Evolutionary conservation across 2,113 vertebrate species (phyloP).

Genomic region (Aspidoscelis tigris): DNA sequence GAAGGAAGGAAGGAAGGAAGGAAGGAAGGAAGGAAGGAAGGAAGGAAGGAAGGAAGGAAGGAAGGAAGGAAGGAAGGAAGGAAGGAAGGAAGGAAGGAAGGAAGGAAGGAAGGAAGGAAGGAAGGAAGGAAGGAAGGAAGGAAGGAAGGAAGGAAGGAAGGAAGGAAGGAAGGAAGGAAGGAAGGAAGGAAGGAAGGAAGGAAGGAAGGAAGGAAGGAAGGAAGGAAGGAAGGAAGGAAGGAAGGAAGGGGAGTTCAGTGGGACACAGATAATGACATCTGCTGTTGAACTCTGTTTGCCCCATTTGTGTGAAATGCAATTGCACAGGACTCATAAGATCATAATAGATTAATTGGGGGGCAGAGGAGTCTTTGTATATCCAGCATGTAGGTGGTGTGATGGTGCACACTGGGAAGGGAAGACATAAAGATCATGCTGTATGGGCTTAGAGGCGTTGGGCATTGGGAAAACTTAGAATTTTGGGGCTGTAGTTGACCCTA

Average conservation of each 20-base stretch:
- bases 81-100: not conserved
- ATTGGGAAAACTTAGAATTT: too few relatives aligned
- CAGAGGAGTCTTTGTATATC: not conserved
- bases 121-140: too few relatives aligned
- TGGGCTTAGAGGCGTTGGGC: not conserved
- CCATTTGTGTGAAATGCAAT: not conserved
- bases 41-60: too few relatives aligned
- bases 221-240: too few relatives aligned
- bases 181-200: not conserved
- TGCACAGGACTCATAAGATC: not conserved
- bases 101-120: too few relatives aligned
- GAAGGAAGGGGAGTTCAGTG: not conserved
- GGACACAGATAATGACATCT: slow-evolving; percentile 3
- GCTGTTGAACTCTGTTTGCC: not conserved
- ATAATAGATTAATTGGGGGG: not conserved
- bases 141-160: too few relatives aligned
- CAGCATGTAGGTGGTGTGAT: not conserved
- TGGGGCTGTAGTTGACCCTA: not conserved
- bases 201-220: too few relatives aligned
- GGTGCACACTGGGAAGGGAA: too few relatives aligned
- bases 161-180: not conserved
- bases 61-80: too few relatives aligned
- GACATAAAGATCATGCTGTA: not conserved
- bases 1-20: too few relatives aligned
- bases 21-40: too few relatives aligned